These are phyloP conservation scores for Mylabris phalerata DNA, from an alignment of 1,140 invertebrate species.

Conservation along the genomic window DNA sequence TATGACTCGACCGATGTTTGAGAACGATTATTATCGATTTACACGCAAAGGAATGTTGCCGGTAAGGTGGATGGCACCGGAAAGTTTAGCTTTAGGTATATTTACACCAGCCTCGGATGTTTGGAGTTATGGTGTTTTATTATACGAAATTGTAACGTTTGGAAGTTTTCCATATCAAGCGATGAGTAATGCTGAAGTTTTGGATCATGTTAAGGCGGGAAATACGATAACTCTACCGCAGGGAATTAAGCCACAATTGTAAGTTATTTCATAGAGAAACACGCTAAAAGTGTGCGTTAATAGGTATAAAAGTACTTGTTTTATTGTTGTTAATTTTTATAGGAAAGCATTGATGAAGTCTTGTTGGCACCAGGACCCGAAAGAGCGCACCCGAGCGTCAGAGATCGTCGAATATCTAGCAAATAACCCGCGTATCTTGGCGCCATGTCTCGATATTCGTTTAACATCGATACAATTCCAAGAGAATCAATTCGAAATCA, in stretches of 20 bases:
- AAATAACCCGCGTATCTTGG: slow-evolving; percentile 66
- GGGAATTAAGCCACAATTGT: slow-evolving; percentile 70
- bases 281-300: too few relatives aligned
- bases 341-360: slow-evolving; percentile 66
- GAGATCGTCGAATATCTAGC: slow-evolving; percentile 75
- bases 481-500: slow-evolving; percentile 49
- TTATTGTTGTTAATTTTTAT: slow-evolving; percentile 26
- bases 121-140: slow-evolving; percentile 77
- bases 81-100: slow-evolving; percentile 70
- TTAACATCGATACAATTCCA: slow-evolving; percentile 62
- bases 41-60: slow-evolving; percentile 76
- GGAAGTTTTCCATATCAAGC: slow-evolving; percentile 85
- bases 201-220: slow-evolving; percentile 71
- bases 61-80: slow-evolving; percentile 90
- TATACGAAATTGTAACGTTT: slow-evolving; percentile 82
- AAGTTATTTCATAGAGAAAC: slow-evolving; percentile 44
- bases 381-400: slow-evolving; percentile 62
- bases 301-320: too few relatives aligned
- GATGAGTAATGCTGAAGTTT: slow-evolving; percentile 74
- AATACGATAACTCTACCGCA: slow-evolving; percentile 63
- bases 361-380: slow-evolving; percentile 69
- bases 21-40: slow-evolving; percentile 83
- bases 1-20: slow-evolving; percentile 82
- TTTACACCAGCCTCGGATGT: slow-evolving; percentile 80
- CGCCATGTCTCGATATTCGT: slow-evolving; percentile 73